Evolutionary conservation across 1,140 invertebrate species (phyloP).

Genomic region (Hormaphis cornu): DNA sequence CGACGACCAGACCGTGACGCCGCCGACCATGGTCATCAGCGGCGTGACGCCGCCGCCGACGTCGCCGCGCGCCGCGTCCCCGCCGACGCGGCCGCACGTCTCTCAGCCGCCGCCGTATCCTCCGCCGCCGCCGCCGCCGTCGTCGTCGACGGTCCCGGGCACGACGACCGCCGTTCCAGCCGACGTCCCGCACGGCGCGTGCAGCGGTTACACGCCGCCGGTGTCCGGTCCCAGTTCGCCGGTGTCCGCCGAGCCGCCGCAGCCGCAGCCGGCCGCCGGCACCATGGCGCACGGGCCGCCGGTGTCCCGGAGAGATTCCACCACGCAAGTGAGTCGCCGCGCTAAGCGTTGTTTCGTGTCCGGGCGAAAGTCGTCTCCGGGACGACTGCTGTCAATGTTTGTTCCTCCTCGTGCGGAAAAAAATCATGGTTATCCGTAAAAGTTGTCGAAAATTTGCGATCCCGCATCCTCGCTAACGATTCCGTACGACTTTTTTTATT

Average conservation of each 20-base stretch:
- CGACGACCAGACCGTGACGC: slow-evolving; percentile 48
- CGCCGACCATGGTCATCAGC: slow-evolving; percentile 70
- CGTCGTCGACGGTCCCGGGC: slow-evolving; percentile 42
- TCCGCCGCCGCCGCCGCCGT: slow-evolving; percentile 27
- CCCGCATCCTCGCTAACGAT: no score
- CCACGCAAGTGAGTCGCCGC: slow-evolving; percentile 57
- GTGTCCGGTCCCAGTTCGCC: slow-evolving; percentile 40
- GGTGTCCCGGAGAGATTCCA: slow-evolving; percentile 64
- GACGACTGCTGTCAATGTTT: no score
- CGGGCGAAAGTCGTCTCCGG: no score
- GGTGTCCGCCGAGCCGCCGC: slow-evolving; percentile 45
- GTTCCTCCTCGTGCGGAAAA: no score
- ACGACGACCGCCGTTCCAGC: slow-evolving; percentile 41
- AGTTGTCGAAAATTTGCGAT: no score
- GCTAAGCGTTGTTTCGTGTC: background rate
- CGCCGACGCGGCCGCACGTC: slow-evolving; percentile 62
- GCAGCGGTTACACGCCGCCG: slow-evolving; percentile 14
- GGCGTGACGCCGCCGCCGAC: slow-evolving; percentile 68
- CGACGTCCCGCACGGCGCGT: slow-evolving; percentile 37
- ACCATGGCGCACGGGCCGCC: slow-evolving; percentile 47
- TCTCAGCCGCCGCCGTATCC: slow-evolving; percentile 42
- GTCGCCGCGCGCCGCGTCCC: slow-evolving; percentile 55
- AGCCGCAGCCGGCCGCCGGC: slow-evolving; percentile 36
- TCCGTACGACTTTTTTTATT: no score
- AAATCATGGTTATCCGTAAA: no score